These are phyloP conservation scores for Leucoraja ocellata DNA, from an alignment of 2,797 vertebrate species.

Conservation along the genomic window DNA sequence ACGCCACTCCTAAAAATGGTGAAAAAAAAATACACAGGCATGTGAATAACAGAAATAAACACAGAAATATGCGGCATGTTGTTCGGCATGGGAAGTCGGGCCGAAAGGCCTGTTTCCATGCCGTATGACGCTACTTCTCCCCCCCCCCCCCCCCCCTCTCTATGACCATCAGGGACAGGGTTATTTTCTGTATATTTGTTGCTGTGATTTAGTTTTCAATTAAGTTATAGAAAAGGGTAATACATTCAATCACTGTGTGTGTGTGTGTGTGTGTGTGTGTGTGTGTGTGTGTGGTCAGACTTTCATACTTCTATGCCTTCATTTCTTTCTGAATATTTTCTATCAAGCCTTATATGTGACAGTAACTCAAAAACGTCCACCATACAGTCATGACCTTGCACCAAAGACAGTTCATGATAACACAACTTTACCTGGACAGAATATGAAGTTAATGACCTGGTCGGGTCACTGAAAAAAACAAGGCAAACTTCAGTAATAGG, in stretches of 20 bases:
- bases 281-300: background rate
- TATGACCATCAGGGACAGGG: background rate
- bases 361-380: background rate
- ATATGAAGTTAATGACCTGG: background rate
- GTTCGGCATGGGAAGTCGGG: too few species aligned
- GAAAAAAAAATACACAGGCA: background rate
- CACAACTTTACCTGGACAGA: background rate
- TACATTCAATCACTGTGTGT: background rate
- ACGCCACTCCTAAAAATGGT: slow-evolving; percentile 77
- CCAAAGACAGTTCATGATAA: background rate
- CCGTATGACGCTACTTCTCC: too few species aligned
- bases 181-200: background rate
- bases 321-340: background rate
- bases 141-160: too few species aligned
- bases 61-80: background rate
- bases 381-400: background rate
- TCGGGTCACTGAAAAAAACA: background rate
- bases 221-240: background rate
- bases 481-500: background rate
- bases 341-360: background rate
- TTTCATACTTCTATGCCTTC: background rate
- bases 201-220: background rate
- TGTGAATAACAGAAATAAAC: background rate
- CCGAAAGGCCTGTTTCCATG: too few species aligned
- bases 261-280: too few species aligned